A percentile compares a stretch with the other conserved stretches of the same genome.
These are phyloP conservation scores for Rhinoptilus africanus DNA, from an alignment of 2,113 vertebrate species.

Conservation along the genomic window DNA sequence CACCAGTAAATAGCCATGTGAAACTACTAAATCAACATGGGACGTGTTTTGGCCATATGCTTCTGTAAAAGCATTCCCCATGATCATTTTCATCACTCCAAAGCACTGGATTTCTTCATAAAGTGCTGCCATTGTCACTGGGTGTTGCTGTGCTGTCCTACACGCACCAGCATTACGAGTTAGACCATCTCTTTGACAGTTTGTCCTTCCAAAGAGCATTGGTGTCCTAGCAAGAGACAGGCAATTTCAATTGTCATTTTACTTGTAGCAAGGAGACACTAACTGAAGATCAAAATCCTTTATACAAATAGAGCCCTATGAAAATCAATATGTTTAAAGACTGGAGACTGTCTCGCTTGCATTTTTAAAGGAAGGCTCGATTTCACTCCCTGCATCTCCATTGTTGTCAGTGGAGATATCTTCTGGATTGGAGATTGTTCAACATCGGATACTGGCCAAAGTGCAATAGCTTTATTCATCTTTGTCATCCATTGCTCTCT, in stretches of 20 bases:
- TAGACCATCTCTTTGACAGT: background rate
- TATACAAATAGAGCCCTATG: background rate
- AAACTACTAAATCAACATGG: background rate
- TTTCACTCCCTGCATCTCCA: background rate
- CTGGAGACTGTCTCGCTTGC: background rate
- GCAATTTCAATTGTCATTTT: background rate
- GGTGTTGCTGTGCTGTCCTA: background rate
- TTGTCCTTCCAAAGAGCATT: background rate
- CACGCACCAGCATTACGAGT: accelerated
- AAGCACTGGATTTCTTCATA: background rate
- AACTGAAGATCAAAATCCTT: background rate
- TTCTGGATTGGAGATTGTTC: background rate
- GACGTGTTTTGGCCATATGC: background rate
- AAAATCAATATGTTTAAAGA: background rate
- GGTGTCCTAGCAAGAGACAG: background rate
- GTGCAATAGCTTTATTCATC: background rate
- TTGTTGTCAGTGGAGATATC: background rate
- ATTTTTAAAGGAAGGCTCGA: background rate
- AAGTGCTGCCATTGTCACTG: background rate
- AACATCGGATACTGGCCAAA: background rate
- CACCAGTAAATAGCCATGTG: background rate
- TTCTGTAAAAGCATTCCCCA: background rate
- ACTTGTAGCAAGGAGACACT: background rate
- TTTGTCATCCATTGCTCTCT: background rate
- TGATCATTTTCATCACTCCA: background rate